Evolutionary conservation across 2,888 invertebrate genomes (phyloP).

Genomic region (Antitype chi): DNA sequence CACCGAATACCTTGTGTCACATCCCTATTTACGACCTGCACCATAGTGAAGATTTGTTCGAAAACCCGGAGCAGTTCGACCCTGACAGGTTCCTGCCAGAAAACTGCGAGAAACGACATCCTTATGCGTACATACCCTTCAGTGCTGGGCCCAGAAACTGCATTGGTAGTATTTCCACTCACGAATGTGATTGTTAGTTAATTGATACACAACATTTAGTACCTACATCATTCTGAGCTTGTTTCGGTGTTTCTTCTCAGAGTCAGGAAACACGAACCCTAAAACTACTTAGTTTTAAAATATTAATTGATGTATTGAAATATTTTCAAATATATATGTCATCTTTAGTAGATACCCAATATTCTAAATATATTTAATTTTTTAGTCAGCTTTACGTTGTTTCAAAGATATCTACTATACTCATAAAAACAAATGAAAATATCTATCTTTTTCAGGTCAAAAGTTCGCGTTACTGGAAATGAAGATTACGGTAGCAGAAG

Average conservation of each 20-base stretch:
- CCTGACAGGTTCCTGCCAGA: constrained; percentile 93
- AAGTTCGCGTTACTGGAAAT: constrained; percentile 85
- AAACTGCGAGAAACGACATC: constrained; percentile 88
- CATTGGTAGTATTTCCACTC: constrained; percentile 83
- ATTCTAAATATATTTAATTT: not conserved
- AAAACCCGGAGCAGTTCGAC: constrained; percentile 92
- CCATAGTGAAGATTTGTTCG: constrained; percentile 91
- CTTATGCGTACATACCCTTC: constrained; percentile 92
- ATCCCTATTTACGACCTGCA: constrained; percentile 91
- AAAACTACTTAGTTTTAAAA: not conserved
- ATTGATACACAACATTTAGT: not conserved
- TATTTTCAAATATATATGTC: not conserved
- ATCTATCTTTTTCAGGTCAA: constrained; percentile 80
- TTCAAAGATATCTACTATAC: not conserved
- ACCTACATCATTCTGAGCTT: not conserved
- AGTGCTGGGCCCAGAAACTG: constrained; percentile 93
- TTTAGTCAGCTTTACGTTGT: not conserved
- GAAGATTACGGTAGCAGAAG: constrained; percentile 58
- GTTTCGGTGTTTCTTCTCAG: not conserved
- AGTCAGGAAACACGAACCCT: not conserved
- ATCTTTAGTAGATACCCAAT: not conserved
- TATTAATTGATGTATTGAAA: not conserved
- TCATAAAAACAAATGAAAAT: not conserved
- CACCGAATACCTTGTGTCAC: constrained; percentile 83
- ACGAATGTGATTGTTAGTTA: not conserved